These are phyloP conservation scores for Enteromius unitaeniatus DNA, from an alignment of 2,797 vertebrate genomes.

Conservation along the genomic window DNA sequence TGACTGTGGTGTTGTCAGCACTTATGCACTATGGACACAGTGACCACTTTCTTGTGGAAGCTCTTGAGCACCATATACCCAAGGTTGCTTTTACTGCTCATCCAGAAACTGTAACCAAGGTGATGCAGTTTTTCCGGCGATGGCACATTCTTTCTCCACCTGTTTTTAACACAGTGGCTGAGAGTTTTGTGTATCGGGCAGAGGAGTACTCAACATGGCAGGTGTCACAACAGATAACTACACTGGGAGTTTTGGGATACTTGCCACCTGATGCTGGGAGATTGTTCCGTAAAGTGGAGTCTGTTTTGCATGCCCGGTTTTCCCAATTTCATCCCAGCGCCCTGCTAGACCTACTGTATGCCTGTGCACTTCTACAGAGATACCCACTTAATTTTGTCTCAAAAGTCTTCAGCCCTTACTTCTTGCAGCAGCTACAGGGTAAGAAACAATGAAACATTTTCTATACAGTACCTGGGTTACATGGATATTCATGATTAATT, in stretches of 20 bases:
- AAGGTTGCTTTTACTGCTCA: constrained; percentile 73
- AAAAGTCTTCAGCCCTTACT: constrained; percentile 88
- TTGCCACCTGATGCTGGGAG: constrained; percentile 82
- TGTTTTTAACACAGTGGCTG: constrained; percentile 83
- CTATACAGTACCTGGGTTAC: neutral
- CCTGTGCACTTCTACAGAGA: constrained; percentile 84
- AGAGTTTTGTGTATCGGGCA: constrained; percentile 84
- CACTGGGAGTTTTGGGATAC: constrained; percentile 89
- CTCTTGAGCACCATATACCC: constrained; percentile 79
- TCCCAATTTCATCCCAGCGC: constrained; percentile 83
- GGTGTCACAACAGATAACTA: constrained; percentile 80
- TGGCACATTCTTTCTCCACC: constrained; percentile 81
- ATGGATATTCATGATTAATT: neutral
- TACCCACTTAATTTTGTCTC: constrained; percentile 91
- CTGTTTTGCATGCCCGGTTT: constrained; percentile 72
- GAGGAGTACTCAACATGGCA: constrained; percentile 84
- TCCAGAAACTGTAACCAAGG: constrained; percentile 78
- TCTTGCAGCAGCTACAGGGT: constrained; percentile 91
- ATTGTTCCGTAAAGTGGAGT: constrained; percentile 88
- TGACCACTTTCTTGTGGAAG: constrained; percentile 81
- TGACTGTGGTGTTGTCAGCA: constrained; percentile 81
- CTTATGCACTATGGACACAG: constrained; percentile 84
- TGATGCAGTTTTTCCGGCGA: constrained; percentile 84
- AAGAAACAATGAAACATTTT: constrained; percentile 51
- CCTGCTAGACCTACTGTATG: constrained; percentile 86